phyloP scores from a whole-genome alignment of 1,140 invertebrate genomes.

The Adoxophyes honmai region DNA sequence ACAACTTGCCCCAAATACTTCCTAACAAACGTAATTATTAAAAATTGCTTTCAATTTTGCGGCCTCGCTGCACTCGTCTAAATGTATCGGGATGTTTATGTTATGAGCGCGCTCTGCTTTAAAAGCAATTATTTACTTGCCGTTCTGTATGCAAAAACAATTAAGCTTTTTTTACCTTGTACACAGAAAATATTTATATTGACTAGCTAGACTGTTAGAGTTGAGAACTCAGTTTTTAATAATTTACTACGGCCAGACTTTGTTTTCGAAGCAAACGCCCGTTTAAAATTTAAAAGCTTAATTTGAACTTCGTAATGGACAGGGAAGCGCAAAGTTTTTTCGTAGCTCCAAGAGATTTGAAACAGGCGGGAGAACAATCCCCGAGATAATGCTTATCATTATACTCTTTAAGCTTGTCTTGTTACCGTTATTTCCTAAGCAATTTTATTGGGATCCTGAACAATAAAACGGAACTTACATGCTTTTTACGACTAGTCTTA shows the following conservation, averaged over 20 bases:
- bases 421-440: too few relatives aligned
- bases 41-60: constrained; percentile 67
- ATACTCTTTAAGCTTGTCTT: too few relatives aligned
- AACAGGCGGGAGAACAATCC: constrained; percentile 22
- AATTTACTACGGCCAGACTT: constrained; percentile 26
- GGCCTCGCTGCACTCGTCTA: constrained; percentile 20
- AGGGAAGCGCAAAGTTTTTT: constrained; percentile 58
- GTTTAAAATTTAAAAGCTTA: constrained; percentile 63
- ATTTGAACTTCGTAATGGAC: constrained; percentile 60
- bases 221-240: constrained; percentile 16
- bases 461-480: too few relatives aligned
- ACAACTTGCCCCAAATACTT: constrained; percentile 47
- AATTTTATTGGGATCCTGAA: too few relatives aligned
- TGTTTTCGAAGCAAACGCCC: constrained; percentile 36
- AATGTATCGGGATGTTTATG: constrained; percentile 13
- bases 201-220: background rate
- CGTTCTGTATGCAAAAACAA: background rate
- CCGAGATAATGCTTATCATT: too few relatives aligned
- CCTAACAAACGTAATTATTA: constrained; percentile 68
- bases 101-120: constrained; percentile 8
- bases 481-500: too few relatives aligned
- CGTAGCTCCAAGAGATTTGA: too few relatives aligned
- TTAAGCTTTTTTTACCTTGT: background rate
- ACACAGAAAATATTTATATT: background rate
- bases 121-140: constrained; percentile 13